Conservation (phyloP, 1,140 invertebrate species). For the Probaryconus sp. region DNA sequence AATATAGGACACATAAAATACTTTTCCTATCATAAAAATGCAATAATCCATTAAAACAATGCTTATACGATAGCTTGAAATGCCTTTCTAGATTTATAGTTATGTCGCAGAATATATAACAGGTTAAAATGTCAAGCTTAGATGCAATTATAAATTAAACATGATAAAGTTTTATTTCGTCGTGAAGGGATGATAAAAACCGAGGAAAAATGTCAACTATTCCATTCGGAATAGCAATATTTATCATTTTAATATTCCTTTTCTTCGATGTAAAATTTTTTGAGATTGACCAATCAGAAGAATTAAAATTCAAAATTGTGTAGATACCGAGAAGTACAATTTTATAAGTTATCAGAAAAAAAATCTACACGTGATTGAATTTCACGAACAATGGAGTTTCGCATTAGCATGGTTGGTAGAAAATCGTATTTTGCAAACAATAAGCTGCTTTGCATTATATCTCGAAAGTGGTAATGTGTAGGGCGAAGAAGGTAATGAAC, state of each 20-base stretch:
- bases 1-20: no score
- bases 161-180: conserved; percentile 12
- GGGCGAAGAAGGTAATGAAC: conserved; percentile 13
- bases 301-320: neutral
- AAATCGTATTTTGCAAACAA: conserved; percentile 56
- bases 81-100: conserved; percentile 33
- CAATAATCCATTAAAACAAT: no score
- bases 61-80: conserved; percentile 1
- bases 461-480: conserved; percentile 40
- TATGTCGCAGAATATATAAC: conserved; percentile 6
- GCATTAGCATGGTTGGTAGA: conserved; percentile 33
- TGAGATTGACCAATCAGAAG: no score
- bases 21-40: no score
- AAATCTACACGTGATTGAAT: conserved; percentile 42
- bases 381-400: conserved; percentile 46
- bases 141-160: conserved; percentile 11
- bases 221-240: no score
- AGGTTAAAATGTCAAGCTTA: conserved; percentile 18
- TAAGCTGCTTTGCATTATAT: conserved; percentile 53
- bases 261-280: no score
- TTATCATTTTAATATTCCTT: no score
- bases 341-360: conserved; percentile 26
- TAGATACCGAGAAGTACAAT: conserved; percentile 15
- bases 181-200: neutral
- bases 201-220: neutral